A percentile compares a stretch with the other conserved stretches of the same genome.
phyloP scores from a whole-genome alignment of 2,797 vertebrate species.

The Coracias cyanogaster region DNA sequence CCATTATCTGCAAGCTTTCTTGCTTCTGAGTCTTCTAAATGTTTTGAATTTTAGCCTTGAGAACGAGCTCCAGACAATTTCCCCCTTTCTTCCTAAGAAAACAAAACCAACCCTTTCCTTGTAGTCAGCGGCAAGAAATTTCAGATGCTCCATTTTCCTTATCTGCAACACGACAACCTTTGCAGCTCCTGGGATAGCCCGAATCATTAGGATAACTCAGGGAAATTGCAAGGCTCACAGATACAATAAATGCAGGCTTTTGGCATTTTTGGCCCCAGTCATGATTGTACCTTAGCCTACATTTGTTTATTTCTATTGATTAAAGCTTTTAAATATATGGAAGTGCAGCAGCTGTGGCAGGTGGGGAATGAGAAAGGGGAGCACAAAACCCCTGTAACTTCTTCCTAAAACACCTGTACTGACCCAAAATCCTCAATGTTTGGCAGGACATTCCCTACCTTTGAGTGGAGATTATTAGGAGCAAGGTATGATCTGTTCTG shows the following conservation, averaged over 20 bases:
- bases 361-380: background rate
- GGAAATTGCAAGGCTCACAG: background rate
- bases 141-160: background rate
- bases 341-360: background rate
- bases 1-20: constrained; percentile 8
- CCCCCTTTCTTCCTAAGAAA: background rate
- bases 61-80: background rate
- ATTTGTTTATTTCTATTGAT: background rate
- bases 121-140: background rate
- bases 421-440: background rate
- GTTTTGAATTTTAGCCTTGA: background rate
- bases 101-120: constrained; percentile 7
- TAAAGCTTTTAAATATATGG: background rate
- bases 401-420: background rate
- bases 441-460: background rate
- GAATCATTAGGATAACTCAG: background rate
- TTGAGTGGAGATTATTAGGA: background rate
- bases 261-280: background rate
- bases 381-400: background rate
- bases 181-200: background rate
- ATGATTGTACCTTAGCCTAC: background rate
- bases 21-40: constrained; percentile 2
- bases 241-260: background rate
- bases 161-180: background rate
- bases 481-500: background rate